Conservation (phyloP, 2,888 invertebrate genomes). For the Sympetrum striolatum region DNA sequence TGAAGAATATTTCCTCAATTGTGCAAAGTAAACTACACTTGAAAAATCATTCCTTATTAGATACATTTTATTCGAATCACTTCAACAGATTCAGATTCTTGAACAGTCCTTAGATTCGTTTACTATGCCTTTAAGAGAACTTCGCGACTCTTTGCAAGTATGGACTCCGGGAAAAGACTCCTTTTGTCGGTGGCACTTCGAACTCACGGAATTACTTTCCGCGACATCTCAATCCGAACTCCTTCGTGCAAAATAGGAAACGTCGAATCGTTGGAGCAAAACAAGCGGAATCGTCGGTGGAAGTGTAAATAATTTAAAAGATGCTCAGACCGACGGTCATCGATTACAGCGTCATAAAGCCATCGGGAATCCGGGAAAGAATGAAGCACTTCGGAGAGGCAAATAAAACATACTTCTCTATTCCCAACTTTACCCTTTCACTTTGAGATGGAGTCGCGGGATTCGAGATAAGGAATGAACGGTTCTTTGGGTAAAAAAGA, state of each 20-base stretch:
- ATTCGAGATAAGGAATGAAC: constrained; percentile 21
- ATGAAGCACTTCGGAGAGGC: neutral
- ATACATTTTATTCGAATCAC: too few relatives aligned
- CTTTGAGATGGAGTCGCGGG: constrained; percentile 5
- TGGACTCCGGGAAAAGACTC: too few relatives aligned
- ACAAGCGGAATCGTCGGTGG: neutral
- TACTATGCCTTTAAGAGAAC: too few relatives aligned
- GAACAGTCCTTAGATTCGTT: too few relatives aligned
- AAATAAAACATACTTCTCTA: neutral
- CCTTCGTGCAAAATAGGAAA: neutral
- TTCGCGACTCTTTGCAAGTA: too few relatives aligned
- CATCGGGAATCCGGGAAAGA: neutral
- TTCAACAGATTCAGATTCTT: too few relatives aligned
- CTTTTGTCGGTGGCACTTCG: too few relatives aligned
- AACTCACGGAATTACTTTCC: too few relatives aligned
- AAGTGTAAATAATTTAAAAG: neutral
- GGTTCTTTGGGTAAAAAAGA: neutral
- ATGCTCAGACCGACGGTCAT: neutral
- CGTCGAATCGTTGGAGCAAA: neutral
- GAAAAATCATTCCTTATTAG: too few relatives aligned
- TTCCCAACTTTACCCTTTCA: neutral
- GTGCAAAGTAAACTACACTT: too few relatives aligned
- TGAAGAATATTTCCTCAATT: too few relatives aligned
- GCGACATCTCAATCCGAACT: neutral
- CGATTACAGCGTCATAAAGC: neutral